Percentiles rank a stretch among this genome's conserved stretches.
Conservation (phyloP, 2,888 invertebrate genomes). For the Lithosia quadra region DNA sequence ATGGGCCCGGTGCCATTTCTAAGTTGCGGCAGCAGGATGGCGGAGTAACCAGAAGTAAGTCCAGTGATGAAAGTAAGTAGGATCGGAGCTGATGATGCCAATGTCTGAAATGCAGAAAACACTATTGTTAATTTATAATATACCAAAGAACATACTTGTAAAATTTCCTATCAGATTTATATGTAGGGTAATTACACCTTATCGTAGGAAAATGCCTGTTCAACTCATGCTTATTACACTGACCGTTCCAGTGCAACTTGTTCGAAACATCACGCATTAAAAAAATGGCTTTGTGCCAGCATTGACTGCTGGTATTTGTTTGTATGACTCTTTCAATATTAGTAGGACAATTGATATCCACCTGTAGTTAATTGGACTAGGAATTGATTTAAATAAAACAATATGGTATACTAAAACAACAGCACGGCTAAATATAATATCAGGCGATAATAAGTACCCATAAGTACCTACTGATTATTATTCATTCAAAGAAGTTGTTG, state of each 20-base stretch:
- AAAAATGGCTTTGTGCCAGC: no score
- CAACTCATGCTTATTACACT: no score
- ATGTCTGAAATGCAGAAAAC: slow-evolving; percentile 71
- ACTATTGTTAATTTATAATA: neutral
- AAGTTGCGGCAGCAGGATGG: slow-evolving; percentile 88
- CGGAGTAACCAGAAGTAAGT: slow-evolving; percentile 89
- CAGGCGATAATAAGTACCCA: neutral
- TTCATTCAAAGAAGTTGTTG: neutral
- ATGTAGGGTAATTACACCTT: neutral
- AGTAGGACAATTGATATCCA: neutral
- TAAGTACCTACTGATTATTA: no score
- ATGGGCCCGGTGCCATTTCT: slow-evolving; percentile 73
- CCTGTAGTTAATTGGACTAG: neutral
- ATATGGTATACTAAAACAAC: neutral
- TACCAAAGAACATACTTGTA: no score
- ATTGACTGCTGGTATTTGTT: neutral
- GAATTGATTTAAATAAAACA: neutral
- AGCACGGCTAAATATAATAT: no score
- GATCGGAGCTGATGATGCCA: slow-evolving; percentile 86
- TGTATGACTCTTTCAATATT: neutral
- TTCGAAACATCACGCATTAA: neutral
- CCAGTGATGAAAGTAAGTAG: slow-evolving; percentile 86
- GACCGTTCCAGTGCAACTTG: neutral
- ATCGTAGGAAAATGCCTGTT: no score
- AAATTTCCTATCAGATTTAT: neutral